These are phyloP conservation scores for Perca flavescens DNA, from an alignment of 2,113 vertebrate genomes.

Conservation along the genomic window DNA sequence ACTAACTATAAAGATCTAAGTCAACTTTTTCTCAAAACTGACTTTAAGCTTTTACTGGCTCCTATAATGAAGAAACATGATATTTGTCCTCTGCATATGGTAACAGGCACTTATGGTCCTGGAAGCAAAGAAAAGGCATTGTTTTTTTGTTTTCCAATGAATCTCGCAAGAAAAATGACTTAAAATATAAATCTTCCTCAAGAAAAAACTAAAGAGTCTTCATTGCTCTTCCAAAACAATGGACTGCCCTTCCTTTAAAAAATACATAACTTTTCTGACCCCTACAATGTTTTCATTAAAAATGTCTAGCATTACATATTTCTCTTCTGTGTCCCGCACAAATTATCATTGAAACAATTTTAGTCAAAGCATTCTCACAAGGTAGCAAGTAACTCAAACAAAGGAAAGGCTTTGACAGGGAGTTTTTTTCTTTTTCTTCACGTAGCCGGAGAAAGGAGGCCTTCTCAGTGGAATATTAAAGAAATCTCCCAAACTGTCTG, in stretches of 20 bases:
- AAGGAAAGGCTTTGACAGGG: background rate
- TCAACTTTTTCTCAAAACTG: no score
- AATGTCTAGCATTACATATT: background rate
- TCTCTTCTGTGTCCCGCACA: background rate
- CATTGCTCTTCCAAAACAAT: no score
- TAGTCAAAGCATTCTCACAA: background rate
- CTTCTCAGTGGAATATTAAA: slow-evolving; percentile 62
- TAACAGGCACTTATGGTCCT: background rate
- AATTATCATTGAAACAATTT: background rate
- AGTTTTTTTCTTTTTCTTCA: background rate
- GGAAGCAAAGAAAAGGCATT: no score
- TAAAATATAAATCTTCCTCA: no score
- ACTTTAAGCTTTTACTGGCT: background rate
- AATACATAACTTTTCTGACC: no score
- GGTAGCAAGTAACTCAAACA: background rate
- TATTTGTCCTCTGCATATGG: background rate
- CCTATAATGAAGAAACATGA: background rate
- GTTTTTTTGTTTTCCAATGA: no score
- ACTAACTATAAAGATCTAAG: background rate
- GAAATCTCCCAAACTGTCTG: slow-evolving; percentile 54
- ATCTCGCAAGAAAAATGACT: no score
- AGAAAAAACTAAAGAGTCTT: no score
- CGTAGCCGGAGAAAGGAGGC: slow-evolving; percentile 48
- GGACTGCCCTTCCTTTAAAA: no score
- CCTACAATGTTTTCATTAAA: background rate